These are phyloP conservation scores for Nothobranchius furzeri DNA, from an alignment of 2,113 vertebrate species.

Conservation along the genomic window DNA sequence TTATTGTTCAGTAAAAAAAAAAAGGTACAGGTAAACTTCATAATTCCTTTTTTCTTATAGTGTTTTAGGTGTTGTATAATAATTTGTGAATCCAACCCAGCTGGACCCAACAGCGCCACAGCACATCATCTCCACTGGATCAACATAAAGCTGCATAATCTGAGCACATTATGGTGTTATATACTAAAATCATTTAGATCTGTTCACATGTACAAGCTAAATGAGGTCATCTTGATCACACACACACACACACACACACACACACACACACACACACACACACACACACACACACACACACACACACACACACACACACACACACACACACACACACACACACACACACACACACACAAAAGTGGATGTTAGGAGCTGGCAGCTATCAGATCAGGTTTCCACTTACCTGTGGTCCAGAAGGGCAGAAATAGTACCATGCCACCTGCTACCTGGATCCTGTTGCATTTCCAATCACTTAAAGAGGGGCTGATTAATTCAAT, in stretches of 20 bases:
- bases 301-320: conserved; percentile 16
- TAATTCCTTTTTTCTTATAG: too few relatives aligned
- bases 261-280: conserved; percentile 36
- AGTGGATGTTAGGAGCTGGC: conserved; percentile 70
- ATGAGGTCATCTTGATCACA: conserved; percentile 26
- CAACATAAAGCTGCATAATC: neutral
- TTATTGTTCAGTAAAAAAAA: conserved; percentile 15
- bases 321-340: conserved; percentile 13
- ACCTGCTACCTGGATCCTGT: conserved; percentile 81
- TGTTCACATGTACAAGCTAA: conserved; percentile 13
- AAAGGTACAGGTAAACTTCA: neutral
- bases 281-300: conserved; percentile 35
- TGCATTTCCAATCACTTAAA: conserved; percentile 82
- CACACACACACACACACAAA: conserved; percentile 23
- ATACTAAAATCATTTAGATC: conserved; percentile 24
- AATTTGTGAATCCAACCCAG: neutral
- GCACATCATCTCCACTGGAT: conserved; percentile 2
- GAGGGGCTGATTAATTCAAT: conserved; percentile 78
- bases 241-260: conserved; percentile 31
- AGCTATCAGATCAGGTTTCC: conserved; percentile 81
- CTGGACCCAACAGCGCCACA: neutral
- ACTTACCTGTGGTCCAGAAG: conserved; percentile 75
- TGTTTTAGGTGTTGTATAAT: too few relatives aligned
- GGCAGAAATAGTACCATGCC: conserved; percentile 72
- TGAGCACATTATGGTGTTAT: neutral